Base-by-base conservation (phyloP, 2,113 vertebrate genomes). In the Symphodus melops region DNA sequence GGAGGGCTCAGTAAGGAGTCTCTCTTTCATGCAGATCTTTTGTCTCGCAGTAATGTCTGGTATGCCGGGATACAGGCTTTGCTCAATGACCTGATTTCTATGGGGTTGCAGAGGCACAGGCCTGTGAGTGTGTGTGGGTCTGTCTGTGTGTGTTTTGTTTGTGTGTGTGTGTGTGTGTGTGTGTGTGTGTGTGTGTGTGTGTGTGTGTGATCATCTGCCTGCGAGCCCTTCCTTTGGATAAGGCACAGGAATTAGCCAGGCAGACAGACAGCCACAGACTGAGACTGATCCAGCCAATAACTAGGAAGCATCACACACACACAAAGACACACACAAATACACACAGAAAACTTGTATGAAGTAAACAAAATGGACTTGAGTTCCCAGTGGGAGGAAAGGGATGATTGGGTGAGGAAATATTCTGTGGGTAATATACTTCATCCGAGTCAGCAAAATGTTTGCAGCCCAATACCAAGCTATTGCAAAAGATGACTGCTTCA, bases 51-150 rank as follows among this genome's bases (percentile, higher is more conserved):
- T 92, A 90, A 93, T 93, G 91, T 92, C 91, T 92, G 92, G 92
- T 91, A 93, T 93, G 91, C 85, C 9, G 74, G 89, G 85, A 89
- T 77, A 79, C 87, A 84, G 85, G 81, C 87, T 89, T 75, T 90
- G 88, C 91, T 89, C 90, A 91, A 86, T 91, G 91, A 93, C 92
- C 91, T 89, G 90, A 91, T 92, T 93, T 93, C 90, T 84, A 90
- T 87, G 77, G 76, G 78, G 66, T 85, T 87, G 76, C 81, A 13
- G 39, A 82, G 79, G 63, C 83, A 81, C 78, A 17, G 17, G 66
- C 64, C 48, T 83, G 74, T 62, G 74, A 75, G 56, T 23, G 8
- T 19, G 61, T 23, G 42, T 63, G n/a, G 8, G 21, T 61, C 25
- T 49, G 28, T 48, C 48, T 62, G 6, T 63, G 44, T 49, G 39